Base-by-base conservation (phyloP, 2,888 invertebrate genomes). In the Dermolepida albohirtum region DNA sequence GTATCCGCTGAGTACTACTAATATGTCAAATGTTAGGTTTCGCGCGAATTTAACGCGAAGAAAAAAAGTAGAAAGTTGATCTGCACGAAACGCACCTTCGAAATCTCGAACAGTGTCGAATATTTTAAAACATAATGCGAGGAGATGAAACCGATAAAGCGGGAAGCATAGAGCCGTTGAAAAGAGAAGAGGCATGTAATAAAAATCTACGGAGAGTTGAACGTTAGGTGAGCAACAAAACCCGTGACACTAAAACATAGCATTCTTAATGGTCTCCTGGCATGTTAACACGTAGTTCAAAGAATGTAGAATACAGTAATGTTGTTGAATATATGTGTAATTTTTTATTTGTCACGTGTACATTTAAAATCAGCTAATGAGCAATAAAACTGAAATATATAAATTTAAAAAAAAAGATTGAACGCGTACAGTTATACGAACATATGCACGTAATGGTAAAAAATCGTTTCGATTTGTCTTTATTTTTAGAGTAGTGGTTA, bases 261-360 rank as follows among this genome's bases (percentile, higher is more conserved):
- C 66, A 73, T 75, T 74, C 74, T 76, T 75, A 72, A 71, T 75
- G 74, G 73, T 75, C 71, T 72, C 72, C 72, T 71, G 70, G 71
- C 74, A 69, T 76, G 78, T 78, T 76, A 75, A 75, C 77, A 78
- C 75, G 75, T 75, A 73, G 72, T 71, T 68, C 71, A 65, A 64
- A 71, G 72, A 74, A 73, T 74, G 70, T 72, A 72, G 67, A 70
- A 68, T 68, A 66, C 43, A 52, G 66, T 55, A 64, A 34, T 34
- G 34, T 34, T 34, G 34, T 34, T 6, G 34, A 34, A 34, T 34
- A 34, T 55, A 55, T 55, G 41, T 39, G 55, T 40, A 17, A 44
- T 65, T 65, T 40, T 12, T 14, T 62, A 47, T 34, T 34, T 34
- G 34, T 34, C 34, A 34, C 34, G 34, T 6, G 27, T 27, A 50